Evolutionary conservation across 1,140 invertebrate species (phyloP).

Genomic region (Solenopsis fugax): DNA sequence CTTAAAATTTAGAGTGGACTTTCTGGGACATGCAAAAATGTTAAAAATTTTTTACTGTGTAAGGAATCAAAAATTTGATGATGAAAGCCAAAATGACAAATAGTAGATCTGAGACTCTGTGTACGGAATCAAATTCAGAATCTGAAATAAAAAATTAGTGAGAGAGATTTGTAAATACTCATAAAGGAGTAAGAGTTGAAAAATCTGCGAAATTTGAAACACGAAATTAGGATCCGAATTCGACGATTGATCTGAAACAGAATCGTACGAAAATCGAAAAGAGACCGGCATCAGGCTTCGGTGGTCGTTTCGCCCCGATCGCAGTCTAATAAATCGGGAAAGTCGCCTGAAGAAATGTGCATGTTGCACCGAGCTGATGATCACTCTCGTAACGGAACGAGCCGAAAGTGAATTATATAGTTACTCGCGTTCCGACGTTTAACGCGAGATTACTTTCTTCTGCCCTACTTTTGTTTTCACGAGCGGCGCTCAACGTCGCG

Average conservation of each 20-base stretch:
- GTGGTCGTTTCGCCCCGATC: background rate
- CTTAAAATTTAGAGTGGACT: no score
- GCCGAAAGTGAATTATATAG: constrained; percentile 63
- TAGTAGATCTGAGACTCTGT: background rate
- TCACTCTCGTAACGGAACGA: constrained; percentile 47
- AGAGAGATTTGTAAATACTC: background rate
- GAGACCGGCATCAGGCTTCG: background rate
- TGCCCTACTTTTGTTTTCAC: constrained; percentile 55
- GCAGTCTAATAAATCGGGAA: constrained; percentile 50
- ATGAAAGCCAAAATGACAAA: background rate
- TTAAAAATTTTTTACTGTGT: no score
- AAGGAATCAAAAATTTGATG: background rate
- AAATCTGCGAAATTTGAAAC: background rate
- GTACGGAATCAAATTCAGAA: background rate
- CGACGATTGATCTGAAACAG: background rate
- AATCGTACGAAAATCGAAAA: background rate
- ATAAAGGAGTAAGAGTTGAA: background rate
- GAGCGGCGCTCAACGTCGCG: constrained; percentile 3
- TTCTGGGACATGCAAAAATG: no score
- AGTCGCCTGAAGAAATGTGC: constrained; percentile 50
- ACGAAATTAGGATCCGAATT: background rate
- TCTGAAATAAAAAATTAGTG: background rate
- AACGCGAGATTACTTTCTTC: constrained; percentile 61
- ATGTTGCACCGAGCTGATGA: constrained; percentile 6
- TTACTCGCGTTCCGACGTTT: constrained; percentile 52